Conservation (phyloP, 2,113 vertebrate species). For the Tauraco erythrolophus region DNA sequence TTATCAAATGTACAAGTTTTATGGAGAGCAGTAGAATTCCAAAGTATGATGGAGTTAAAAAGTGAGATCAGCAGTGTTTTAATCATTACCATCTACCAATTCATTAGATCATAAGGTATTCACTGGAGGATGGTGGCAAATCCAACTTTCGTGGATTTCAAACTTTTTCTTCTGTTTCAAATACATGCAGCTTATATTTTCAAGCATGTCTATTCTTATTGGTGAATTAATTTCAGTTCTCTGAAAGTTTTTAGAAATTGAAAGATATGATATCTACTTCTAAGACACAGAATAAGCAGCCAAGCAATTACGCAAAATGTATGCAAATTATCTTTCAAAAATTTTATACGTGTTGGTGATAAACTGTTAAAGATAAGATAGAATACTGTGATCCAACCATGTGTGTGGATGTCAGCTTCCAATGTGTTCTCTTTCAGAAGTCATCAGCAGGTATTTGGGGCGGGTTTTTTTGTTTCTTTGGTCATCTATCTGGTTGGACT, state of each 20-base stretch:
- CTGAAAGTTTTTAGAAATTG: not conserved
- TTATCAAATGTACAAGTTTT: not conserved
- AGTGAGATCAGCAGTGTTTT: not conserved
- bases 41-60: not conserved
- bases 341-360: not conserved
- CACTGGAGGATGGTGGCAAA: not conserved
- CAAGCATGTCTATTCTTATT: not conserved
- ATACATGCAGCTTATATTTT: not conserved
- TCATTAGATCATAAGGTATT: not conserved
- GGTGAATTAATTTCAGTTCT: not conserved
- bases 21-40: not conserved
- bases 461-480: fast-evolving
- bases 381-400: not conserved
- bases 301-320: not conserved
- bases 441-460: not conserved
- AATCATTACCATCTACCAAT: not conserved
- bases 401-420: not conserved
- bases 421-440: not conserved
- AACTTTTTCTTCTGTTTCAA: not conserved
- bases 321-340: not conserved
- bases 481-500: not conserved
- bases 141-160: not conserved
- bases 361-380: not conserved
- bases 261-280: not conserved
- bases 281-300: not conserved